Percentiles rank a stretch among this genome's conserved stretches.
Conservation (phyloP, 2,888 invertebrate genomes). For the Myopa testacea region DNA sequence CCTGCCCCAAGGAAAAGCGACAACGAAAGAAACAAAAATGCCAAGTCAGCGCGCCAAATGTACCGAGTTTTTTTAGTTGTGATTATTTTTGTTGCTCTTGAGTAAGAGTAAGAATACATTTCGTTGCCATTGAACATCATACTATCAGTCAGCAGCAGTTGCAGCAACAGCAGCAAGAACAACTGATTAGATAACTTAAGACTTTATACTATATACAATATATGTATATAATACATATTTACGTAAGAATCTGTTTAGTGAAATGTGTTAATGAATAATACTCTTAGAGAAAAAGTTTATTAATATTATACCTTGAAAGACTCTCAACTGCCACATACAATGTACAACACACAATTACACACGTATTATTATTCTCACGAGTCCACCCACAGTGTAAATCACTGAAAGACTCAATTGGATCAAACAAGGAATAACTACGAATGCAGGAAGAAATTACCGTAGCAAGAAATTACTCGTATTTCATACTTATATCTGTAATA, state of each 20-base stretch:
- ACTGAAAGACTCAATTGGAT: too few relatives aligned
- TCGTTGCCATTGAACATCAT: slow-evolving; percentile 19
- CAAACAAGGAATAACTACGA: too few relatives aligned
- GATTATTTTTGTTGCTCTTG: background rate
- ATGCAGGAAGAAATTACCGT: too few relatives aligned
- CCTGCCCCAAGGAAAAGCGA: slow-evolving; percentile 5
- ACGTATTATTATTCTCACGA: too few relatives aligned
- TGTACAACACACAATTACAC: too few relatives aligned
- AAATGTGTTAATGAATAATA: background rate
- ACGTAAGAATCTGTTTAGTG: slow-evolving; percentile 6
- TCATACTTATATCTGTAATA: too few relatives aligned
- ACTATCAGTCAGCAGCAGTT: slow-evolving; percentile 28
- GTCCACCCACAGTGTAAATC: too few relatives aligned
- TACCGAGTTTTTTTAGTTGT: background rate
- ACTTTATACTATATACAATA: background rate
- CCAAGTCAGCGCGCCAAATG: background rate
- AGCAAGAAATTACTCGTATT: too few relatives aligned
- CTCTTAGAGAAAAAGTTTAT: background rate
- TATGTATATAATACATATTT: background rate
- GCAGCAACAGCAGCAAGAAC: background rate
- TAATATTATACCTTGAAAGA: background rate
- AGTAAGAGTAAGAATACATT: slow-evolving; percentile 16
- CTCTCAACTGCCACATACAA: too few relatives aligned
- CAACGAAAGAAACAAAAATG: background rate
- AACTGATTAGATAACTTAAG: slow-evolving; percentile 57